These are phyloP conservation scores for Nasua narica DNA, from an alignment of 2,797 vertebrate genomes.

Conservation along the genomic window DNA sequence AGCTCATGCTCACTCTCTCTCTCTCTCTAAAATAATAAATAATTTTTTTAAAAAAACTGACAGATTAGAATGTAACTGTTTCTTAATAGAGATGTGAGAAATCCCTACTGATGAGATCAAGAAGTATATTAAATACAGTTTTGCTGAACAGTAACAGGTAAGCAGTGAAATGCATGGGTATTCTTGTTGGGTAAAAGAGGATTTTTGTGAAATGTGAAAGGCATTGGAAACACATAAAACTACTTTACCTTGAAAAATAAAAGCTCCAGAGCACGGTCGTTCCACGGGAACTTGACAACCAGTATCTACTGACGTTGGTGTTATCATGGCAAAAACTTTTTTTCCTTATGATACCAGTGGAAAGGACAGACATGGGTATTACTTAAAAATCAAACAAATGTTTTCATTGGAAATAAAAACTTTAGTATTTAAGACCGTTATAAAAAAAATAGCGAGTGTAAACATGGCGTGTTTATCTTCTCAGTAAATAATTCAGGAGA, in stretches of 20 bases:
- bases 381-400: neutral
- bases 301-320: neutral
- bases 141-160: neutral
- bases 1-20: neutral
- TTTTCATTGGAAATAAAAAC: neutral
- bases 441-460: neutral
- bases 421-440: neutral
- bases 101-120: neutral
- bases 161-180: rapidly evolving
- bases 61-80: neutral
- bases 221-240: neutral
- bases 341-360: neutral
- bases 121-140: neutral
- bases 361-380: neutral
- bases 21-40: neutral
- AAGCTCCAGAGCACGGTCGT: neutral
- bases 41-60: neutral
- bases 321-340: neutral
- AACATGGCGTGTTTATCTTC: neutral
- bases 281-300: neutral
- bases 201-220: neutral
- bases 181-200: neutral
- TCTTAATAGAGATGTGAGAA: neutral
- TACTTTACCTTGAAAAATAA: neutral
- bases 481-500: slow-evolving; percentile 44